phyloP scores from a whole-genome alignment of 1,140 invertebrate genomes.

The Drosophila navojoa region DNA sequence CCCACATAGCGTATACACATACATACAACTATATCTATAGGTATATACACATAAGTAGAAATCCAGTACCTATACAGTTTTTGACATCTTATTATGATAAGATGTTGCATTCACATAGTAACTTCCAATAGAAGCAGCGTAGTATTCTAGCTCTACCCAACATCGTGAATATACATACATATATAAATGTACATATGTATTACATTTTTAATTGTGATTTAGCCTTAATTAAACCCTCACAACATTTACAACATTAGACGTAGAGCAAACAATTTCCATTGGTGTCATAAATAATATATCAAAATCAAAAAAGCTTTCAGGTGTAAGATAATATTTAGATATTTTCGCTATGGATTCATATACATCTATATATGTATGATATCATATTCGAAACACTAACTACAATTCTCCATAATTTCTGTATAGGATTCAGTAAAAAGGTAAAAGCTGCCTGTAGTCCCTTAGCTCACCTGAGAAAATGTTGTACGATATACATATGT shows the following conservation, averaged over 20 bases:
- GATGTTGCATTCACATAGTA: constrained; percentile 11
- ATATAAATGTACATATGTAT: constrained; percentile 12
- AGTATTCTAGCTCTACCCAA: constrained; percentile 22
- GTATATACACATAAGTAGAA: not conserved
- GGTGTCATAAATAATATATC: not conserved
- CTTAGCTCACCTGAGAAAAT: no score
- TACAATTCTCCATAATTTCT: no score
- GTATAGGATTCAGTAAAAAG: no score
- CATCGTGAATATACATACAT: not conserved
- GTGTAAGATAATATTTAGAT: not conserved
- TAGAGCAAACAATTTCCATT: constrained; percentile 7
- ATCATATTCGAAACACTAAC: no score
- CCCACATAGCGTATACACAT: not conserved
- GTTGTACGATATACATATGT: no score
- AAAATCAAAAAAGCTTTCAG: not conserved
- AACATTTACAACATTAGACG: constrained; percentile 10
- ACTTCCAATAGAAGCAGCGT: constrained; percentile 23
- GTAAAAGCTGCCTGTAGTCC: no score
- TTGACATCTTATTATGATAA: constrained; percentile 11
- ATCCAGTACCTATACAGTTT: constrained; percentile 15
- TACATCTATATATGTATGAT: no score
- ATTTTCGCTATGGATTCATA: no score
- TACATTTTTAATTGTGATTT: constrained; percentile 42
- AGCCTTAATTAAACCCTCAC: constrained; percentile 23
- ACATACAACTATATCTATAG: not conserved